phyloP scores from a whole-genome alignment of 2,797 vertebrate genomes.

The Cephalopachus bancanus region DNA sequence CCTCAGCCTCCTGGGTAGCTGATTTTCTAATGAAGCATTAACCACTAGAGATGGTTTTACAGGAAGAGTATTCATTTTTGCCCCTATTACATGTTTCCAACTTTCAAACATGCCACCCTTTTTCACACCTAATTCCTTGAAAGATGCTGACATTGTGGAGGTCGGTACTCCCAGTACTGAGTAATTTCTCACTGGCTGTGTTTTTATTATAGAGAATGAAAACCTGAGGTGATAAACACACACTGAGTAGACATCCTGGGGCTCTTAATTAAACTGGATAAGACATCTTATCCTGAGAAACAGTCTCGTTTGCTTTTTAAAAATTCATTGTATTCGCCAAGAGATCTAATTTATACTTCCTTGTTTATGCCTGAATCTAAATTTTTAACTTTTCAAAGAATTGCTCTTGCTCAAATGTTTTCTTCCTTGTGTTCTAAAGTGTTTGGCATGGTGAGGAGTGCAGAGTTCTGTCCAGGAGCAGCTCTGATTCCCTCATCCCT shows the following conservation, averaged over 20 bases:
- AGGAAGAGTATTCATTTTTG: not conserved
- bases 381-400: not conserved
- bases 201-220: not conserved
- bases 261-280: not conserved
- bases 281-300: not conserved
- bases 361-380: conserved; percentile 11
- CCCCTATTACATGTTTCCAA: not conserved
- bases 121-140: not conserved
- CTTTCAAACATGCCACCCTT: not conserved
- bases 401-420: not conserved
- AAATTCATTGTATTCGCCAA: conserved; percentile 10
- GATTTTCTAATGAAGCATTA: not conserved
- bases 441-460: not conserved
- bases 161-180: not conserved
- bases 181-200: not conserved
- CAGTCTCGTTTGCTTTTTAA: not conserved
- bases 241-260: not conserved
- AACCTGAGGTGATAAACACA: not conserved
- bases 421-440: not conserved
- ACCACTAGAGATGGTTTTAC: not conserved
- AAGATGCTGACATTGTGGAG: not conserved
- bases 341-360: not conserved
- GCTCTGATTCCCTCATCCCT: not conserved
- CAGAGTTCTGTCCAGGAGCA: not conserved
- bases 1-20: too few species aligned